phyloP scores from a whole-genome alignment of 2,797 vertebrate species.

The Melanotaenia boesemani region DNA sequence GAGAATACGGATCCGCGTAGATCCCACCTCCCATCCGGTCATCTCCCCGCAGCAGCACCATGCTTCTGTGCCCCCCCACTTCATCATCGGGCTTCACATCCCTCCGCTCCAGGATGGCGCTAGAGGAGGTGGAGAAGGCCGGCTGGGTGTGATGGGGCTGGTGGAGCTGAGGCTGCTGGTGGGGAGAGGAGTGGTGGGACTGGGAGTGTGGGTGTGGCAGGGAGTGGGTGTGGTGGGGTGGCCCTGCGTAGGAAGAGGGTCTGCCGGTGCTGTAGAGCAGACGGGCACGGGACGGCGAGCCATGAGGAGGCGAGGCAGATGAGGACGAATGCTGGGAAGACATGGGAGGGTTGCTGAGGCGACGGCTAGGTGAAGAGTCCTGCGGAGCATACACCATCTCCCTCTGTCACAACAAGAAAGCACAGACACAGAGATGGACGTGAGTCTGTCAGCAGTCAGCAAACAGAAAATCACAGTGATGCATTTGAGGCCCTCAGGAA shows the following conservation, averaged over 20 bases:
- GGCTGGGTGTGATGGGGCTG: conserved; percentile 81
- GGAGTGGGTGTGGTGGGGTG: conserved; percentile 82
- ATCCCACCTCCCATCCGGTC: conserved; percentile 81
- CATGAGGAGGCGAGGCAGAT: conserved; percentile 87
- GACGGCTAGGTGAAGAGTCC: conserved; percentile 92
- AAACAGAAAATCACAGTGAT: no score
- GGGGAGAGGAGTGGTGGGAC: conserved; percentile 90
- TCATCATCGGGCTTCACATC: conserved; percentile 97
- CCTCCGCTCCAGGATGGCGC: conserved; percentile 96
- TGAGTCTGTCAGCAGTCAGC: no score
- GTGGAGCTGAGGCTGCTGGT: conserved; percentile 73
- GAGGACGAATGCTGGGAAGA: conserved; percentile 81
- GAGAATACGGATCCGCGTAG: conserved; percentile 92
- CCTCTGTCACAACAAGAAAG: conserved; percentile 77
- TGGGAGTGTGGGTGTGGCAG: conserved; percentile 80
- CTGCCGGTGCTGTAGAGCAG: conserved; percentile 93
- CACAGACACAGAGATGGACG: background rate
- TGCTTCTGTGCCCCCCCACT: conserved; percentile 86
- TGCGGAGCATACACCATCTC: conserved; percentile 96
- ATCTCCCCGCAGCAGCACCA: conserved; percentile 94
- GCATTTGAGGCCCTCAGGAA: no score
- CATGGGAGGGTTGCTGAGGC: conserved; percentile 89
- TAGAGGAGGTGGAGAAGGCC: conserved; percentile 91
- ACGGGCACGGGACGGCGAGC: conserved; percentile 90
- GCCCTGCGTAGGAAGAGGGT: conserved; percentile 93